Evolutionary conservation across 1,140 invertebrate genomes (phyloP), one percentile per base, ranked within the genome.

Genomic region (Caerostris darwini): DNA sequence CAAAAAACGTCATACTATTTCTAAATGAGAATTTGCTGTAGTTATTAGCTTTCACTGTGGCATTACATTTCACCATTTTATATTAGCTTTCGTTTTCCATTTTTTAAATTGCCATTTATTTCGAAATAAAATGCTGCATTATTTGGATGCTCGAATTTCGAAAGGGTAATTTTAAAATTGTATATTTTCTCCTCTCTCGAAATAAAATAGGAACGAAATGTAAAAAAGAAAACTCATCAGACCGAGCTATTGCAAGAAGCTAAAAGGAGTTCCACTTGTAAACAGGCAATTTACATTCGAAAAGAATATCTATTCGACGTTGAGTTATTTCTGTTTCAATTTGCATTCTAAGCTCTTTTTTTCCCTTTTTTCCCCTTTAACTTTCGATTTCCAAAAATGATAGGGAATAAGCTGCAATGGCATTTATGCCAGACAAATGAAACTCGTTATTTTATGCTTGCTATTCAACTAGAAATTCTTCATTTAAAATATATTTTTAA

Each of bases 201-300:
- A 71, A 71, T 3, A 71, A 50, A 71, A 50, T 71, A 7, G 19
- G 8, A 69, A 34, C 17, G 69, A 71, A 71, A 7, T 7, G n/a
- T 7, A 50, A 71, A 71, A 71, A 34, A 10, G 19, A 71, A 34
- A 34, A 50, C 0, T 50, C 19, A 71, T 71, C 19, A 8, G 8
- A 71, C 69, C 3, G 50, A 8, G 34, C 67, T 19, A 7, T 71
- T 34, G 10, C 19, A 71, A 71, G 67, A 71, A 19, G n/a, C 3
- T 34, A 12, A 8, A 57, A n/a, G 57, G 88, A 85, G 53, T 17
- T 54, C 67, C 67, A 19, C 67, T 90, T 50, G 54, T 56, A 82
- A 91, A 71, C 56, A 91, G 89, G 58, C 34, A 82, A 91, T 91
- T 91, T 91, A 61, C 69, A 91, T 91, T 91, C 89, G 71, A 91